Evolutionary conservation across 37 sponge, comb jelly and placozoan genomes (phyloP).

Genomic region (Ephydatia muelleri): DNA sequence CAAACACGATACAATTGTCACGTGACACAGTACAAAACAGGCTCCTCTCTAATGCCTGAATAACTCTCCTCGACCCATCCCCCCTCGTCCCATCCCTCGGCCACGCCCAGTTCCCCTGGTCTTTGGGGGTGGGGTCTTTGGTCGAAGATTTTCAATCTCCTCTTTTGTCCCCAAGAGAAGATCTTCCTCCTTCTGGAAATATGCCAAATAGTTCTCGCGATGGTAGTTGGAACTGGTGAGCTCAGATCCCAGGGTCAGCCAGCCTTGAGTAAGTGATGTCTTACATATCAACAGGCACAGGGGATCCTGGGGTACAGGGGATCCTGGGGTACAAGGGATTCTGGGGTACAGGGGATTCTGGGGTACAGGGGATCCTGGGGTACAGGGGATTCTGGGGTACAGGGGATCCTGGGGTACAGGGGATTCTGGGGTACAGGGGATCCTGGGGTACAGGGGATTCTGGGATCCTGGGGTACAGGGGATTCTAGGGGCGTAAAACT

Average conservation of each 20-base stretch:
- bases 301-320: too few relatives aligned
- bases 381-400: too few relatives aligned
- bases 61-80: constrained; percentile 7
- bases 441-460: too few relatives aligned
- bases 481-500: too few relatives aligned
- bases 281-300: too few relatives aligned
- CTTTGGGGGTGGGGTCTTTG: constrained; percentile 94
- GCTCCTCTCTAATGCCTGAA: background rate
- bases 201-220: constrained; percentile 63
- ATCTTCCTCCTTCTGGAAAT: constrained; percentile 72
- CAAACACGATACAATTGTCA: background rate
- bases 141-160: constrained; percentile 86
- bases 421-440: too few relatives aligned
- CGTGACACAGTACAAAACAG: background rate
- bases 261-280: constrained; percentile 47
- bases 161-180: constrained; percentile 58
- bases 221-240: constrained; percentile 87
- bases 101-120: constrained; percentile 56
- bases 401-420: too few relatives aligned
- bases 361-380: too few relatives aligned
- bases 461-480: too few relatives aligned
- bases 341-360: too few relatives aligned
- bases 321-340: too few relatives aligned
- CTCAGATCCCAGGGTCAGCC: constrained; percentile 93
- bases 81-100: constrained; percentile 28